Evolutionary conservation across 2,797 vertebrate genomes (phyloP), one percentile per base, ranked within the genome.

Genomic region (Spinibarbus caldwelli): DNA sequence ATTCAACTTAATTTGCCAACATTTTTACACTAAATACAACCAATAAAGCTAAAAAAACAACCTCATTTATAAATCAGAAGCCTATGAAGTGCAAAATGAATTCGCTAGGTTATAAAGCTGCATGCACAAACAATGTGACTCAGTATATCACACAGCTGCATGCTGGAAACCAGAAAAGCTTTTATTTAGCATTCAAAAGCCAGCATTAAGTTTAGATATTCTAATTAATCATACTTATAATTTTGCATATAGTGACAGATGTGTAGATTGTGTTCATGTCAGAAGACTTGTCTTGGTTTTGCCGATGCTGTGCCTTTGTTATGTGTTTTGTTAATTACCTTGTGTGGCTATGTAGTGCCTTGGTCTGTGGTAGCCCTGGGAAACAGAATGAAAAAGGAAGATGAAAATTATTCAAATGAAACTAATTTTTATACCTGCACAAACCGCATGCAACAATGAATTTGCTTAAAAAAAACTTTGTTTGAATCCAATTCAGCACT

Each of bases 281-380:
- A 83, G 17, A 76, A 38, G 45, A 29, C 21, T 43, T 80, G 1
- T 75, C 19, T 49, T 75, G 29, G 59, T 76, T 76, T 71, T 64
- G 29, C 26, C 11, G 6, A 72, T 82, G 34, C 14, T 17, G 6
- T 80, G 41, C 43, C 47, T 78, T 68, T 67, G 62, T 66, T 9
- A 64, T 45, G 43, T 11, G 0, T 5, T 68, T 47, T 91, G 95
- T 79, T 73, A 84, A 93, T 95, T 96, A 97, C 98, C 98, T 97
- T 99, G 98, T 81, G 98, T 99, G 89, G 98, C 98, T 80, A 99
- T 98, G 94, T 99, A 99, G 92, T 99, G 97, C 87, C 97, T 96
- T 91, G 97, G 97, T 68, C 97, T 94, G 85, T 99, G 97, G 90
- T 99, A 99, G 0, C 98, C 98, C 98, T 99, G 93, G 86, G 88